Percentiles rank a stretch among this genome's conserved stretches.
phyloP scores from a whole-genome alignment of 2,888 invertebrate genomes.

The Leistus spinibarbis region DNA sequence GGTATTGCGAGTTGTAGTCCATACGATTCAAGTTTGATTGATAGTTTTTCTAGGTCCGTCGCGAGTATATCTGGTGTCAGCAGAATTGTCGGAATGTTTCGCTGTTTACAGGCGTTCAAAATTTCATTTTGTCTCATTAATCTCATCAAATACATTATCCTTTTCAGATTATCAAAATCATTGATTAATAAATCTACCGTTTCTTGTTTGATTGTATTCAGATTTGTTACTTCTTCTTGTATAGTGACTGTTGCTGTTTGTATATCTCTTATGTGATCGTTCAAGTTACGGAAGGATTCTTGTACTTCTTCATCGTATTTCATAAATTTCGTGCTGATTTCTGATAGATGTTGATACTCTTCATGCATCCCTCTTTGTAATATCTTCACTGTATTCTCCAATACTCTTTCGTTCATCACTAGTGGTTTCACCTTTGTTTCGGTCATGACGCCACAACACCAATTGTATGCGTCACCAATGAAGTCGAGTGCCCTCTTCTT shows the following conservation, averaged over 20 bases:
- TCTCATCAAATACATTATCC: too few relatives aligned
- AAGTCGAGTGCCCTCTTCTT: neutral
- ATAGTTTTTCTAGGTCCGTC: too few relatives aligned
- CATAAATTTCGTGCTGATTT: neutral
- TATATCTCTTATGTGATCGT: neutral
- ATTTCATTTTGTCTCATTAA: too few relatives aligned
- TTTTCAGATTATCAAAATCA: neutral
- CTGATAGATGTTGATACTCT: neutral
- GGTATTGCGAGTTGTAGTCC: slow-evolving; percentile 3
- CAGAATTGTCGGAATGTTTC: too few relatives aligned
- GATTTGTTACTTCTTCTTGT: neutral
- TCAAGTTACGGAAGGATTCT: neutral
- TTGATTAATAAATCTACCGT: neutral
- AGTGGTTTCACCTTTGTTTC: slow-evolving; percentile 5
- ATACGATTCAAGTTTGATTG: neutral
- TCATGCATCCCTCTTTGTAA: slow-evolving; percentile 7
- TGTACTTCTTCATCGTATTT: too few relatives aligned
- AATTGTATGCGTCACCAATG: slow-evolving; percentile 13
- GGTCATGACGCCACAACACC: slow-evolving; percentile 28
- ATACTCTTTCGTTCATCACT: slow-evolving; percentile 7
- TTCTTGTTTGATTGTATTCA: neutral
- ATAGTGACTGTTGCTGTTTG: neutral
- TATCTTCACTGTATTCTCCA: neutral
- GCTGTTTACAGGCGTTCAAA: too few relatives aligned
- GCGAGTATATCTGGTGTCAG: too few relatives aligned